Base-by-base conservation (phyloP, 2,113 vertebrate genomes). In the Cichladusa arquata region DNA sequence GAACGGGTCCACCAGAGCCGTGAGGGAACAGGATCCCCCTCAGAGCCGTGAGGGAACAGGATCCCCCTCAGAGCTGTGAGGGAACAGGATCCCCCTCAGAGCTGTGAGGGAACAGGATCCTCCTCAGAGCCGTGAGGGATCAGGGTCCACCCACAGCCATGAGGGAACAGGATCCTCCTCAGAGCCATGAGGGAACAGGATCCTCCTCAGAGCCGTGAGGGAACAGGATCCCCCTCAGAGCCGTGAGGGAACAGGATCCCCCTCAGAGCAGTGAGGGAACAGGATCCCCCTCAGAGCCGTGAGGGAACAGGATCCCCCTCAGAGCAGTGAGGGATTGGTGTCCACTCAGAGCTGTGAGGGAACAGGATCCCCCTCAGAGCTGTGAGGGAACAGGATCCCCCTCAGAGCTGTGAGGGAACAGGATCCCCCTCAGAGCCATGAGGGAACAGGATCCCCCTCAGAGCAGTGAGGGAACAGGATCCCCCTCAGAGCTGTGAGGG, bases 311-410 rank as follows among this genome's bases (percentile, higher is more conserved):
- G 48, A 3, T 25, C 13, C 48, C 1, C 2, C 36, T 36, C 36
- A 36, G 36, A 36, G 36, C 36, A 8, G 36, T 36, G 36, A 62
- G 36, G 34, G 26, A 53, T 4, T 8, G 5, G 24, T 8, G 14
- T 3, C 22, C 1, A 7, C 19, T n/a, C 36, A 36, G 36, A 36
- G 8, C 17, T 0, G 0, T 24, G 36, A 82, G 20, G 19, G 24
- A 11, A 1, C 6, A 1, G 5, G 14, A 1, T 22, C 19, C 5
- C 15, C 0, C 22, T 18, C 50, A 29, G 40, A 42, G 40, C 20
- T 0, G 0, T 1, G 16, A 40, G 38, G 9, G 19, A 6, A 6
- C 8, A 0, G 8, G 6, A 4, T 28, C 7, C 25, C 3, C 14
- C 15, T 23, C 45, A 19, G 36, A 25, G 28, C 19, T 1, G 2